Conservation (phyloP, 2,113 vertebrate species). For the Coptodon bakossiorum region DNA sequence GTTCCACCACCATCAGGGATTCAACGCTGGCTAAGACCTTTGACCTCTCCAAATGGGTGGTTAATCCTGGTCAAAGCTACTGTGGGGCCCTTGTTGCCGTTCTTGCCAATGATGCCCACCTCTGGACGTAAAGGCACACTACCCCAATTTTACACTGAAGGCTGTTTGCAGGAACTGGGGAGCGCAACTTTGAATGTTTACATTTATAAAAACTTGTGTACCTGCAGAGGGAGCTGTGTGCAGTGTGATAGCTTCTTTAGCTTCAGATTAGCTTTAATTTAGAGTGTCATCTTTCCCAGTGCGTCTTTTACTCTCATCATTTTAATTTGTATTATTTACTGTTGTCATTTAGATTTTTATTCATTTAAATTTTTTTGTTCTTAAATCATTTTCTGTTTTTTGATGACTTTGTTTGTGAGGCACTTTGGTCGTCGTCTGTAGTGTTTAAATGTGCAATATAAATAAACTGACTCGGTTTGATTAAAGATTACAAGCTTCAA, state of each 20-base stretch:
- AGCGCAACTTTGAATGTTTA: background rate
- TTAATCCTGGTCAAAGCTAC: conserved; percentile 52
- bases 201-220: background rate
- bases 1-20: conserved; percentile 46
- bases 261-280: background rate
- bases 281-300: background rate
- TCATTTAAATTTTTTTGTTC: fast-evolving
- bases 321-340: background rate
- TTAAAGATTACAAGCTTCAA: background rate
- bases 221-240: background rate
- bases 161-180: background rate
- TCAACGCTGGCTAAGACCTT: conserved; percentile 53
- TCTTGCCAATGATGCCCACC: conserved; percentile 4
- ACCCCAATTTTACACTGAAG: background rate
- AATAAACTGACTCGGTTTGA: fast-evolving
- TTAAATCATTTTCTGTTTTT: background rate
- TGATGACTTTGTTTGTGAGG: background rate
- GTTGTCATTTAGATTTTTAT: background rate
- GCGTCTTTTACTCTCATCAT: background rate
- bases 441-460: background rate
- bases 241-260: background rate
- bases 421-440: background rate
- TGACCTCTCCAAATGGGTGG: conserved; percentile 60
- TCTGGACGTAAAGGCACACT: conserved; percentile 13
- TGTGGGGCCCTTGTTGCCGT: conserved; percentile 4